Base-by-base conservation (phyloP, 2,113 vertebrate species). In the Ovibos moschatus region DNA sequence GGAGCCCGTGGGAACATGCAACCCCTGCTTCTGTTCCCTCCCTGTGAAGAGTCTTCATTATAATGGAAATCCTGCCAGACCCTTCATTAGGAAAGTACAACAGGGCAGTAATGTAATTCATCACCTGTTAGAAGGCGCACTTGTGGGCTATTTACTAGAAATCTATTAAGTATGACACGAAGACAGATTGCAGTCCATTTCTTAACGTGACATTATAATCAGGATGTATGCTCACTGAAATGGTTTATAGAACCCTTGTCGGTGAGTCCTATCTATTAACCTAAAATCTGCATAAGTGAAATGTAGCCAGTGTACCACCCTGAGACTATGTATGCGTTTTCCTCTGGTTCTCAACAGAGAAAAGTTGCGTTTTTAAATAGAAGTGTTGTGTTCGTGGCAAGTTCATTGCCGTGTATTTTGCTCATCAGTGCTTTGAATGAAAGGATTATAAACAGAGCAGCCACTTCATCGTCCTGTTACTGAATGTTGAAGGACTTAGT, bases 141-240 rank as follows among this genome's bases (percentile, higher is more conserved):
- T 57, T 97, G 97, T 97, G 95, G 89, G 15, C 98, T 98, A 91
- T 98, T 99, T 98, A 98, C 98, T 98, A 97, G 96, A 98, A 98
- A 98, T 98, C 97, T 97, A 97, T 99, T 99, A 98, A 98, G 97
- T 98, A 98, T 98, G 98, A 98, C 98, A 98, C 23, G 79, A 98
- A 99, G 98, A 99, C 97, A 97, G 94, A 99, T 99, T 98, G 83
- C 95, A 47, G 45, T 98, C 95, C 98, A 62, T 98, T 98, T 98
- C 97, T 98, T 97, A 98, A 97, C 53, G 55, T 98, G 98, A 98
- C 98, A 98, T 97, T 98, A 95, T 98, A 98, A 98, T 98, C 43
- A 43, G 96, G 95, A 97, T 76, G 64, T 97, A 95, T 97, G 97
- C 91, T 98, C 98, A 98, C 98, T 98, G 98, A 98, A 98, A 98